Conservation (phyloP, 2,797 vertebrate species). For the Enteromius paludinosus region DNA sequence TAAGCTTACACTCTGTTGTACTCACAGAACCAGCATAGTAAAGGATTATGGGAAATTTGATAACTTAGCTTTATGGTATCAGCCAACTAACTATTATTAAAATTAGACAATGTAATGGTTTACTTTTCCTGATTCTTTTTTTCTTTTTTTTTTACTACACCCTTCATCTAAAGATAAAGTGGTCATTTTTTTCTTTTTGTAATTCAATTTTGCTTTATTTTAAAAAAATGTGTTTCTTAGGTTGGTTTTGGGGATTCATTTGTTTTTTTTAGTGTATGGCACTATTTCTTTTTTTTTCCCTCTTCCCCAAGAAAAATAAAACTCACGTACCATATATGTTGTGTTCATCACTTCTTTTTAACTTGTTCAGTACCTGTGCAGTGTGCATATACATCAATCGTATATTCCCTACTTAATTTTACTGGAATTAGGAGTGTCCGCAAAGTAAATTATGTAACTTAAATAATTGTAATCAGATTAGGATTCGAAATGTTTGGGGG, state of each 20-base stretch:
- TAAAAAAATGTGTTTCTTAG: constrained; percentile 57
- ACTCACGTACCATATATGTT: constrained; percentile 64
- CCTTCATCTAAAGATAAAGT: constrained; percentile 63
- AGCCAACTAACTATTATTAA: constrained; percentile 76
- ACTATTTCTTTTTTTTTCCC: constrained; percentile 59
- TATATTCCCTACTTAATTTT: neutral
- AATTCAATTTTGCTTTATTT: constrained; percentile 54
- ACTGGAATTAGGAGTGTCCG: neutral
- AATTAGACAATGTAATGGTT: constrained; percentile 67
- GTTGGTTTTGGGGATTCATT: constrained; percentile 52
- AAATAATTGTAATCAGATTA: neutral
- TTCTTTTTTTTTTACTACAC: constrained; percentile 36
- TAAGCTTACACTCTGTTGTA: constrained; percentile 54
- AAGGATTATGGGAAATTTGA: constrained; percentile 60
- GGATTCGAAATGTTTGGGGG: neutral
- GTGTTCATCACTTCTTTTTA: constrained; percentile 1
- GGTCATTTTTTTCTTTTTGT: constrained; percentile 62
- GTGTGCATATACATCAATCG: neutral
- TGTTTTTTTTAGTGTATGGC: constrained; percentile 70
- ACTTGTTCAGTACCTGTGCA: neutral
- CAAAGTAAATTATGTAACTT: neutral
- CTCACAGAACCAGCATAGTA: constrained; percentile 53
- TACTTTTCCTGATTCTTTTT: constrained; percentile 67
- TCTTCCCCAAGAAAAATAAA: constrained; percentile 76
- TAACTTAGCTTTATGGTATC: constrained; percentile 70